Evolutionary conservation across 2,797 vertebrate species (phyloP).

Genomic region (Hybognathus amarus): DNA sequence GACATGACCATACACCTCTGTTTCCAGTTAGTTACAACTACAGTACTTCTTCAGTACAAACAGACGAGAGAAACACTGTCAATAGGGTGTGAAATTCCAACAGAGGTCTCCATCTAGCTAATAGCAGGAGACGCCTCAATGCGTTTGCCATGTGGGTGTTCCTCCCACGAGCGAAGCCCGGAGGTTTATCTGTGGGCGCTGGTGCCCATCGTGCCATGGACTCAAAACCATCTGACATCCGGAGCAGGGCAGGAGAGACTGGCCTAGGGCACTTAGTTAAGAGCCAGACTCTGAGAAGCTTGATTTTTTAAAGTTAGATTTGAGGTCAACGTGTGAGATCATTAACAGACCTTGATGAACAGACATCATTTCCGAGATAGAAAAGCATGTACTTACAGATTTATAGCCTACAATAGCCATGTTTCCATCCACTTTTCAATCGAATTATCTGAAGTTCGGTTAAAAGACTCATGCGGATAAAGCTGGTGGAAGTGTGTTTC

Average conservation of each 20-base stretch:
- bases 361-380: background rate
- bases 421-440: no score
- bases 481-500: no score
- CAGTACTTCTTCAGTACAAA: background rate
- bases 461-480: no score
- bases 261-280: constrained; percentile 6
- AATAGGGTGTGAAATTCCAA: constrained; percentile 80
- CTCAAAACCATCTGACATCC: constrained; percentile 26
- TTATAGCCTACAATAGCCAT: no score
- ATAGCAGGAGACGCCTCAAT: constrained; percentile 69
- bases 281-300: constrained; percentile 11
- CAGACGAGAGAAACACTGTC: constrained; percentile 70
- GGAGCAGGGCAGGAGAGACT: background rate
- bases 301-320: constrained; percentile 22
- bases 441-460: no score
- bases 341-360: background rate
- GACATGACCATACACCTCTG: constrained; percentile 50
- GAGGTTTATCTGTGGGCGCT: constrained; percentile 66
- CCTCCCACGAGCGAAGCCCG: constrained; percentile 59
- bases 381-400: background rate
- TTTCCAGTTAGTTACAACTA: constrained; percentile 50
- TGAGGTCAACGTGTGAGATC: constrained; percentile 11
- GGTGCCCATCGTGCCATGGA: constrained; percentile 56
- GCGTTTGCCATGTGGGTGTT: constrained; percentile 72
- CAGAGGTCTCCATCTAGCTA: constrained; percentile 72